Conservation (phyloP, 2,113 vertebrate genomes). For the Paracanthobrama guichenoti region DNA sequence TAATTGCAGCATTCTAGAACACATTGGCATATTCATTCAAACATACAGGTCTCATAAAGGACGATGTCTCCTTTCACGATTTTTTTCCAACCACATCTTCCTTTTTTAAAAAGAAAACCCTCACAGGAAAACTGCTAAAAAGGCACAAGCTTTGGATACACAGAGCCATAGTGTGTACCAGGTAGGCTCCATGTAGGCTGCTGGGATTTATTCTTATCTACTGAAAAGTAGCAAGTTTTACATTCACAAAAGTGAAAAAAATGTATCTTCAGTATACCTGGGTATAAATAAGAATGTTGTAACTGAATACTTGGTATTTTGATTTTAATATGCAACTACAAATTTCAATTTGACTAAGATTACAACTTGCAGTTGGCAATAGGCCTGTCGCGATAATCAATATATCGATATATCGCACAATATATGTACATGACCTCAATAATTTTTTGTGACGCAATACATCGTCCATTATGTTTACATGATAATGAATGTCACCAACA, state of each 20-base stretch:
- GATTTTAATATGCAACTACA: too few species aligned
- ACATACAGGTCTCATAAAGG: constrained; percentile 18
- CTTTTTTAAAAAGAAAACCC: constrained; percentile 31
- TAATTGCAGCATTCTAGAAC: constrained; percentile 27
- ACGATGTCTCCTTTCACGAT: constrained; percentile 23
- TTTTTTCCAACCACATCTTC: constrained; percentile 35
- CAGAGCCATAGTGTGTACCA: neutral
- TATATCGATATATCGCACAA: too few species aligned
- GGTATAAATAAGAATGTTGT: neutral
- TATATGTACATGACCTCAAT: too few species aligned
- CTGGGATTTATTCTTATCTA: neutral
- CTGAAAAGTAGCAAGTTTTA: neutral
- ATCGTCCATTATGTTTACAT: too few species aligned
- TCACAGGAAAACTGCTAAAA: constrained; percentile 11
- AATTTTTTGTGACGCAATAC: too few species aligned
- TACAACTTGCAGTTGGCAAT: neutral
- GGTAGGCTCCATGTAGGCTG: constrained; percentile 3
- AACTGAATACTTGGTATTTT: neutral
- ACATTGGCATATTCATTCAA: constrained; percentile 40
- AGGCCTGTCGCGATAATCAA: too few species aligned
- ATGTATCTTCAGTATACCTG: neutral
- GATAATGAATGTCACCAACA: too few species aligned
- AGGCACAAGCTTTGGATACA: constrained; percentile 1
- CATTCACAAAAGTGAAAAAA: neutral
- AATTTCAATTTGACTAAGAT: too few species aligned